Conservation (phyloP, 2,888 invertebrate genomes). For the Lepetodrilus schrolli region DNA sequence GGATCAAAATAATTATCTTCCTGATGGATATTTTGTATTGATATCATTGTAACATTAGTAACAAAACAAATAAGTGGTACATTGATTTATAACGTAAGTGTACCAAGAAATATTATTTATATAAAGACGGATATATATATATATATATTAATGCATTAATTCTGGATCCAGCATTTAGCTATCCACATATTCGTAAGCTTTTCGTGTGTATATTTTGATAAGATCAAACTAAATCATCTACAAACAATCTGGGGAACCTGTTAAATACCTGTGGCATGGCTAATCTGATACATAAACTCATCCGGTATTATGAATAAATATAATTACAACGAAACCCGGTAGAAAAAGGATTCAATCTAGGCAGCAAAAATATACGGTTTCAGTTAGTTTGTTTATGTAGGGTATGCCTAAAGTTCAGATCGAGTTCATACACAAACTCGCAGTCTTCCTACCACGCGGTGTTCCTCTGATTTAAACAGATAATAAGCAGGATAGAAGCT, state of each 20-base stretch:
- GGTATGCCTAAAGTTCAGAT: slow-evolving; percentile 2
- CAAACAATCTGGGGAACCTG: background rate
- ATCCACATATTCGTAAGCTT: too few species aligned
- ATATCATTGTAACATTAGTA: too few species aligned
- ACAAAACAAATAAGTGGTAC: too few species aligned
- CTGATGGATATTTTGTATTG: too few species aligned
- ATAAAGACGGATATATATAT: too few species aligned
- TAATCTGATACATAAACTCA: background rate
- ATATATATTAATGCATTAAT: too few species aligned
- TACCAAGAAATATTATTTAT: too few species aligned
- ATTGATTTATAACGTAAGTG: too few species aligned
- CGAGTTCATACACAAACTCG: slow-evolving; percentile 10
- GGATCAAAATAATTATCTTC: too few species aligned
- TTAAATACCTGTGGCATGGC: background rate
- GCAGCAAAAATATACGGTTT: slow-evolving; percentile 16
- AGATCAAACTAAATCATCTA: background rate
- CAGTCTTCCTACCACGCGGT: background rate
- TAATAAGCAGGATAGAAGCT: background rate
- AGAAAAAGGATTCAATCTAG: background rate
- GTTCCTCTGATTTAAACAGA: background rate
- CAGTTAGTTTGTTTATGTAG: background rate
- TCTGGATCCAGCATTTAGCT: too few species aligned
- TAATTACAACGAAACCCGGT: background rate
- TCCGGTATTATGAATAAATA: slow-evolving; percentile 4
- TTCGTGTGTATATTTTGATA: background rate